Conservation (phyloP, 2,888 invertebrate species). For the Lochmaea crataegi region DNA sequence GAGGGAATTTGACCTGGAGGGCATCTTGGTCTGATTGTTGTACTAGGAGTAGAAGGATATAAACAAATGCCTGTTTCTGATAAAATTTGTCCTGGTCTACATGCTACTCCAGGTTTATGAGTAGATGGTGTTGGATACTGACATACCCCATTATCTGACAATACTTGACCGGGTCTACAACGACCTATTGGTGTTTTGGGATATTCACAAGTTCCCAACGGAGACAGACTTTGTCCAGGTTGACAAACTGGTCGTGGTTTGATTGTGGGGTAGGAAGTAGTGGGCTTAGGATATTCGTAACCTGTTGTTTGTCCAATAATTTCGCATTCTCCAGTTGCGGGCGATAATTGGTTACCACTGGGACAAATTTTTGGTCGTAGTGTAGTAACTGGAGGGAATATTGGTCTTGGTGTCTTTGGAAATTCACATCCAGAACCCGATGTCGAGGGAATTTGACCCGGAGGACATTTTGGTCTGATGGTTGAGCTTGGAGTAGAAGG, state of each 20-base stretch:
- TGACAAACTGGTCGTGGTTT: constrained; percentile 27
- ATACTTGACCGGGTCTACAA: constrained; percentile 56
- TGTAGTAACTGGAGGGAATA: constrained; percentile 2
- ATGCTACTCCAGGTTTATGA: constrained; percentile 30
- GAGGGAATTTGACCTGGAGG: constrained; percentile 19
- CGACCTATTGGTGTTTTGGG: constrained; percentile 53
- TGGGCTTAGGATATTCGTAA: constrained; percentile 24
- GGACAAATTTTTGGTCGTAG: constrained; percentile 17
- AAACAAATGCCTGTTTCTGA: constrained; percentile 44
- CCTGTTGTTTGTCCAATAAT: constrained; percentile 15
- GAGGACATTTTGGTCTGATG: constrained; percentile 9
- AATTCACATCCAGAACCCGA: constrained; percentile 30
- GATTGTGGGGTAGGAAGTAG: not conserved
- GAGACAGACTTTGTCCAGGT: constrained; percentile 31
- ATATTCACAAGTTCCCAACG: constrained; percentile 35
- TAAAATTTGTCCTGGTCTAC: constrained; percentile 43
- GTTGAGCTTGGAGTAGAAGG: not conserved
- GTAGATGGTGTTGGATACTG: constrained; percentile 19
- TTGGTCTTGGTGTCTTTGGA: constrained; percentile 16
- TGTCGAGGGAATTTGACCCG: constrained; percentile 12
- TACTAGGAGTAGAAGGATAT: constrained; percentile 10
- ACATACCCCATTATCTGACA: constrained; percentile 31
- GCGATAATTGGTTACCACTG: constrained; percentile 37
- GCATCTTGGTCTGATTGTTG: too few relatives aligned
- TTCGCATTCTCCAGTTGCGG: constrained; percentile 23